Base-by-base conservation (phyloP, 1,140 invertebrate species). In the Hyphantria cunea region DNA sequence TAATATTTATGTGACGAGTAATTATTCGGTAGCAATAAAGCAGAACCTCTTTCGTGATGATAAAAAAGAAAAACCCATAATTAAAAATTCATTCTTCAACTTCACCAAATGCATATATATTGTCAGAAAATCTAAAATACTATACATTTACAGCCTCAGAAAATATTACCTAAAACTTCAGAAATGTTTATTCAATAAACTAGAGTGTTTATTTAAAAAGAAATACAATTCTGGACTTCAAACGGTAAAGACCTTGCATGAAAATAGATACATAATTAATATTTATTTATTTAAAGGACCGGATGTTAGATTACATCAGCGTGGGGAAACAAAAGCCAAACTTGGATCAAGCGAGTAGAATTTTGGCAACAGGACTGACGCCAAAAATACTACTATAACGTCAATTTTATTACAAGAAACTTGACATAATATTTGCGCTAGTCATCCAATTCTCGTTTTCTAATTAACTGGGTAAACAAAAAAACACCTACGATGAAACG, bases 401-500 rank as follows among this genome's bases (percentile, higher is more conserved):
- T 45, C 37, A 32, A 51, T 42, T 25, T 50, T 59, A 58, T 58
- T 58, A 59, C 31, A 41, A 60, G 56, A 60, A 60, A 51, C n/a
- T 9, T 11, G 48, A 48, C 33, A 14, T 13, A 58, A 39, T 15
- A 58, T 48, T 39, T 44, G 8, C 13, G 5, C 44, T 25, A 49
- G 7, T 17, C 9, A 14, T 47, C 14, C 47, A 49, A 12, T 14
- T 13, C 7, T 37, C 33, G 42, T 10, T 31, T 55, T 55, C 41
- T 13, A 15, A 13, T 17, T 34, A 41, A 33, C 17, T 48, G 42
- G 15, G 31, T 50, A 59, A 32, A 50, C 0, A 14, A 47, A 17
- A 56, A 14, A 56, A 12, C 31, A 41, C 14, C n/a, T 37, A 50
- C 17, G 14, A 41, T 17, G 47, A 11, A 50, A 32, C 15, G 25